Evolutionary conservation across 1,140 invertebrate genomes (phyloP), one percentile per base, ranked within the genome.

Genomic region (Atta colombica): DNA sequence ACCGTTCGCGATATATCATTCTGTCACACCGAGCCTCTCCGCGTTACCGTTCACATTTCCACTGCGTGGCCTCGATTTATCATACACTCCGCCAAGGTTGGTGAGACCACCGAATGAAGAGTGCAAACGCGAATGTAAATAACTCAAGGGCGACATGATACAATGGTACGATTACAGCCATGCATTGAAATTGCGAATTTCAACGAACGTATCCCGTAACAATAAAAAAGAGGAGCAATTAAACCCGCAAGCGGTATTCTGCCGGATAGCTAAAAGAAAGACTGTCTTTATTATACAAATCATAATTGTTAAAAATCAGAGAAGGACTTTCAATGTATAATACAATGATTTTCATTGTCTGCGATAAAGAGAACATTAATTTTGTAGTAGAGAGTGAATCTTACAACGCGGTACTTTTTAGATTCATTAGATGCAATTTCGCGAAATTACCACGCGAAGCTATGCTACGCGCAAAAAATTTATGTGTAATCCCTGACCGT

Each of bases 1-100:
- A 74, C 80, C 53, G 66, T 39, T 60, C n/a, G 39, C 55, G 80
- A 84, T 84, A 49, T 84, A 84, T 84, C 80, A 84, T 75, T 63
- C 68, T 82, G 69, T 84, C 58, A 61, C 55, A 51, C 25, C 5
- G 68, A 7, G 35, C 6, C 31, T 60, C 35, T 60, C 35, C 6
- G 16, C 16, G 35, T 16, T 61, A 60, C 35, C 16, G 39, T 2
- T 45, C 39, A 8, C 39, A 10, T 39, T 51, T 61, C 55, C 49
- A 35, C 18, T 18, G 68, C 12, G 28, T 31, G 49, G 55, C 80
- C 69, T 84, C 69, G 69, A 82, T 84, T 84, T 84, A 61, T 84
- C 80, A 84, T 84, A 84, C 74, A 51, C 55, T 49, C 39, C n/a
- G 25, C 55, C 80, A 84, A 84, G 80, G 69, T 49, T 58, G 10